Evolutionary conservation across 2,797 vertebrate genomes (phyloP).

Genomic region (Esox lucius): DNA sequence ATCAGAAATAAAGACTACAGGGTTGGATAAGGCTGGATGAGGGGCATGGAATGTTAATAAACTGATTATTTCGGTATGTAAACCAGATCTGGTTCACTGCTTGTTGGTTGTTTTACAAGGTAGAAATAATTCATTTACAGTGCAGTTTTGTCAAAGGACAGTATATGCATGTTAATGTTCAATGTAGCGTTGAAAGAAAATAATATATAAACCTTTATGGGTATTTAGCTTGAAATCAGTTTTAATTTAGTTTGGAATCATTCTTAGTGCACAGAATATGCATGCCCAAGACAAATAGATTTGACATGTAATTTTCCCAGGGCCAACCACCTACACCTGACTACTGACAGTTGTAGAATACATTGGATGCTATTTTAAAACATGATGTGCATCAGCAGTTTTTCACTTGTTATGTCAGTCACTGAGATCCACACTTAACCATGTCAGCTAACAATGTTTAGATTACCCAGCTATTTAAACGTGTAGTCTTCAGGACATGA

Average conservation of each 20-base stretch:
- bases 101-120: conserved; percentile 13
- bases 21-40: neutral
- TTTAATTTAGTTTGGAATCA: neutral
- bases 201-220: too few species aligned
- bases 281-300: neutral
- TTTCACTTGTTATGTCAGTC: too few species aligned
- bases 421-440: too few species aligned
- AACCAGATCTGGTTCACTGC: conserved; percentile 8
- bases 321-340: too few species aligned
- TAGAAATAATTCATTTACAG: neutral
- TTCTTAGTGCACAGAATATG: neutral
- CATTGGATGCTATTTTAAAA: too few species aligned
- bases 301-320: neutral
- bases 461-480: too few species aligned
- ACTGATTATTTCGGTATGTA: neutral
- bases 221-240: neutral
- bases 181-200: neutral
- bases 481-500: too few species aligned
- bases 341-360: too few species aligned
- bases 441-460: too few species aligned
- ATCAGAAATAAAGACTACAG: conserved; percentile 5
- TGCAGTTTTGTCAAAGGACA: neutral
- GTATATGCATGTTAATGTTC: neutral
- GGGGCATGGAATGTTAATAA: neutral
- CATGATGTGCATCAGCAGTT: too few species aligned